These are phyloP conservation scores for Nymphalis c-album DNA, from an alignment of 2,888 invertebrate genomes.

Conservation along the genomic window DNA sequence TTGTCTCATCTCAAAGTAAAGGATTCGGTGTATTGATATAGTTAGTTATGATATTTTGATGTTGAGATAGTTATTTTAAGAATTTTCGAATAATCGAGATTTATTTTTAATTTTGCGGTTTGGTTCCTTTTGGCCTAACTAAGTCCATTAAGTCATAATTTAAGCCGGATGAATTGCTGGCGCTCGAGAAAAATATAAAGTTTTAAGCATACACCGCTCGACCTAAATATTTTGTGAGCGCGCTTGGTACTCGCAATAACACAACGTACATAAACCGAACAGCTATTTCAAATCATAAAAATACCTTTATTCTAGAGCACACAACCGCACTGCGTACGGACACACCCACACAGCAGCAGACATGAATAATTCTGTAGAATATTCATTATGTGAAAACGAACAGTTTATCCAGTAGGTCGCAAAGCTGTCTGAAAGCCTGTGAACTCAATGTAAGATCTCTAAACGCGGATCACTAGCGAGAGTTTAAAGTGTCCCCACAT, in stretches of 20 bases:
- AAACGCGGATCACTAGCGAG: slow-evolving; percentile 9
- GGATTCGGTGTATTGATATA: too few species aligned
- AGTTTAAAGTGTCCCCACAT: slow-evolving; percentile 14
- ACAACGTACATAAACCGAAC: slow-evolving; percentile 19
- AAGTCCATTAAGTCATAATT: slow-evolving; percentile 16
- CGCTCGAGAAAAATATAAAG: slow-evolving; percentile 20
- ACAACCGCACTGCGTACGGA: slow-evolving; percentile 6
- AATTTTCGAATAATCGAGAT: too few species aligned
- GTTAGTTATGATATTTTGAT: too few species aligned
- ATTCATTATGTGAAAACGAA: background rate
- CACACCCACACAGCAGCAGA: background rate
- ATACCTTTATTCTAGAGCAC: slow-evolving; percentile 1
- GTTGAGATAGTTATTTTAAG: too few species aligned
- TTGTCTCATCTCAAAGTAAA: too few species aligned
- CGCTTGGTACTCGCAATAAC: slow-evolving; percentile 5
- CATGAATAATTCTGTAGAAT: background rate
- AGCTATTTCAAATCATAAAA: slow-evolving; percentile 19
- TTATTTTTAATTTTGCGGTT: too few species aligned
- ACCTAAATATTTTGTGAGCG: slow-evolving; percentile 30
- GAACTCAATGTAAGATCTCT: slow-evolving; percentile 3
- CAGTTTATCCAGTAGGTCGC: background rate
- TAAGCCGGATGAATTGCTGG: slow-evolving; percentile 17
- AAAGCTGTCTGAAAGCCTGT: background rate
- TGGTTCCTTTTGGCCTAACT: background rate
- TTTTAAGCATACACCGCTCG: slow-evolving; percentile 23